These are phyloP conservation scores for Carcharodon carcharias DNA, from an alignment of 2,797 vertebrate genomes.

Conservation along the genomic window DNA sequence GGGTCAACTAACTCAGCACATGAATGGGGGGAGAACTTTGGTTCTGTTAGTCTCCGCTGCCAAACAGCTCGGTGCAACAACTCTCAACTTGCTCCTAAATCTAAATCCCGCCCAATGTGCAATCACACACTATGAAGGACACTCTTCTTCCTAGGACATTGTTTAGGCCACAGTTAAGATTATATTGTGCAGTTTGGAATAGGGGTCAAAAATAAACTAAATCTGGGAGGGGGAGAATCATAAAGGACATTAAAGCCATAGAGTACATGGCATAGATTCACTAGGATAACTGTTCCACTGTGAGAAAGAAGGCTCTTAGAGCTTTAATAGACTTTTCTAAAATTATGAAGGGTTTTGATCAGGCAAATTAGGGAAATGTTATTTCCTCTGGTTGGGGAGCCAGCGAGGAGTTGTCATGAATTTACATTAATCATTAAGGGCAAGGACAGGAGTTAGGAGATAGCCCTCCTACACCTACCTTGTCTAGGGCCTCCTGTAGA, in stretches of 20 bases:
- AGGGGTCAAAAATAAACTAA: not conserved
- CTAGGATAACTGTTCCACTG: not conserved
- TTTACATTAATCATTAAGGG: not conserved
- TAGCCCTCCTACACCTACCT: conserved; percentile 57
- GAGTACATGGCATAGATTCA: not conserved
- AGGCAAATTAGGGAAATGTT: not conserved
- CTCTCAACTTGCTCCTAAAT: not conserved
- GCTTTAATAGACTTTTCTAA: not conserved
- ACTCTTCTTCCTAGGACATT: not conserved
- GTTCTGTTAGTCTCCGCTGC: not conserved
- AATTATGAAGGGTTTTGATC: not conserved
- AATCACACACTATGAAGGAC: not conserved
- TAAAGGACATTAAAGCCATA: not conserved
- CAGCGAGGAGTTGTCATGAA: not conserved
- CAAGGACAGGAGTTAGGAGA: not conserved
- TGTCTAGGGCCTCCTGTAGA: conserved; percentile 88
- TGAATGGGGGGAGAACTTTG: not conserved
- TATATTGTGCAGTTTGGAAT: not conserved
- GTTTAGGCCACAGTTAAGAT: not conserved
- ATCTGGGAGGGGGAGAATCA: not conserved
- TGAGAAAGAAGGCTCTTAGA: not conserved
- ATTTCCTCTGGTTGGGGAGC: not conserved
- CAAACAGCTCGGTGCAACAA: not conserved
- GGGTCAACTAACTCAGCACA: not conserved
- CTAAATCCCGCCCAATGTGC: not conserved